Evolutionary conservation across 2,113 vertebrate genomes (phyloP).

Genomic region (Vulpes ferrilata): DNA sequence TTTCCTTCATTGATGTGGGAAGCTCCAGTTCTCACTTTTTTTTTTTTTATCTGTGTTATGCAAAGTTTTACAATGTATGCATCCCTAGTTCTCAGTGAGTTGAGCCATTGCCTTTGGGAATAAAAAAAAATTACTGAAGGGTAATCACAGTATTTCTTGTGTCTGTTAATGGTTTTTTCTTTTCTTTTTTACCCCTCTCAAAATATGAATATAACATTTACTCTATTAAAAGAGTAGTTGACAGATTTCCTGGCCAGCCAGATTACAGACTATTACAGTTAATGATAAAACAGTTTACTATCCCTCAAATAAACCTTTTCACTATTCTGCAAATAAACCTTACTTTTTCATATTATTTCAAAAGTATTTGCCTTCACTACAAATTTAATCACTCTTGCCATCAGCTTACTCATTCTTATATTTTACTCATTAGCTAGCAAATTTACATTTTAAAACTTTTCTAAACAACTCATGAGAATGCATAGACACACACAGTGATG

Average conservation of each 20-base stretch:
- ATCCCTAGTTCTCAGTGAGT: not conserved
- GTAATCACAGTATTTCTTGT: not conserved
- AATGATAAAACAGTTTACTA: not conserved
- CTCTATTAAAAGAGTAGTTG: not conserved
- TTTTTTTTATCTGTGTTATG: not conserved
- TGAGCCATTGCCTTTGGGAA: not conserved
- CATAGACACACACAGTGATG: not conserved
- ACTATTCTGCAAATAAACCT: not conserved
- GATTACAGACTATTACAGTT: not conserved
- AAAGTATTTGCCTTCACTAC: not conserved
- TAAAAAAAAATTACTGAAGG: not conserved
- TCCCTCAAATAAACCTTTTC: not conserved
- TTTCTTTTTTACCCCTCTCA: not conserved
- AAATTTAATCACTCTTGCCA: not conserved
- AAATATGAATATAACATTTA: not conserved
- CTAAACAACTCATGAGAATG: not conserved
- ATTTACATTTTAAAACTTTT: constrained; percentile 9
- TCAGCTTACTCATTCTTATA: not conserved
- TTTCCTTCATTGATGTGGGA: not conserved
- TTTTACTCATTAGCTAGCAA: constrained; percentile 25
- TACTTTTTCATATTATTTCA: not conserved
- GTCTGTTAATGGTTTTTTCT: not conserved
- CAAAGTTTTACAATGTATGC: not conserved
- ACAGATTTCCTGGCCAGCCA: not conserved
- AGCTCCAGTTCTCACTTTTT: not conserved